Percentiles rank a stretch among this genome's conserved stretches.
Conservation (phyloP, 2,888 invertebrate species). For the Apotomis betuletana region DNA sequence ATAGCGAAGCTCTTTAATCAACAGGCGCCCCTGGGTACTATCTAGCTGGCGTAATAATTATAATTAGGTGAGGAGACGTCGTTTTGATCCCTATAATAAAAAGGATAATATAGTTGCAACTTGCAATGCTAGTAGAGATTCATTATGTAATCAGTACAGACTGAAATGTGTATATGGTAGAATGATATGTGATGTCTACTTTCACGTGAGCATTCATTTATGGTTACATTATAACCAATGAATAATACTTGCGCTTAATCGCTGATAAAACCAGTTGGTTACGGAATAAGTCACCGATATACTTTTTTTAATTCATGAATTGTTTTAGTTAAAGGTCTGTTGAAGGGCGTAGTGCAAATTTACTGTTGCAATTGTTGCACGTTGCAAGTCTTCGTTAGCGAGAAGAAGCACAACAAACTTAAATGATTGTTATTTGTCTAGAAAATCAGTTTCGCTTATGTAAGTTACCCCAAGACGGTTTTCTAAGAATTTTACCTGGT, state of each 20-base stretch:
- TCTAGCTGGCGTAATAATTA: too few species aligned
- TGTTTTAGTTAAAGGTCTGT: neutral
- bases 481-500: too few species aligned
- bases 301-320: neutral
- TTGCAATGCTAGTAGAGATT: neutral
- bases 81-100: too few species aligned
- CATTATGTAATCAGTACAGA: constrained; percentile 1
- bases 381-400: neutral
- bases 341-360: neutral
- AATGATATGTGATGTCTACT: constrained; percentile 19
- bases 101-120: too few species aligned
- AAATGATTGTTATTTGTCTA: neutral
- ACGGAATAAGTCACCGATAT: constrained; percentile 3
- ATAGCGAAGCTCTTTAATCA: neutral
- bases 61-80: too few species aligned
- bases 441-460: neutral
- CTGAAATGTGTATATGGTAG: neutral
- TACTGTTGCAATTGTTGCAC: too few species aligned
- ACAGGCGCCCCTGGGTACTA: too few species aligned
- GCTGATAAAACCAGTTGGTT: constrained; percentile 11
- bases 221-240: constrained; percentile 19
- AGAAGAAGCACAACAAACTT: neutral
- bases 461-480: neutral
- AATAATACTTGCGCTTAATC: constrained; percentile 5
- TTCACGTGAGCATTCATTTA: constrained; percentile 25